These are phyloP conservation scores for Gryllus bimaculatus DNA, from an alignment of 1,140 invertebrate genomes.

Conservation along the genomic window DNA sequence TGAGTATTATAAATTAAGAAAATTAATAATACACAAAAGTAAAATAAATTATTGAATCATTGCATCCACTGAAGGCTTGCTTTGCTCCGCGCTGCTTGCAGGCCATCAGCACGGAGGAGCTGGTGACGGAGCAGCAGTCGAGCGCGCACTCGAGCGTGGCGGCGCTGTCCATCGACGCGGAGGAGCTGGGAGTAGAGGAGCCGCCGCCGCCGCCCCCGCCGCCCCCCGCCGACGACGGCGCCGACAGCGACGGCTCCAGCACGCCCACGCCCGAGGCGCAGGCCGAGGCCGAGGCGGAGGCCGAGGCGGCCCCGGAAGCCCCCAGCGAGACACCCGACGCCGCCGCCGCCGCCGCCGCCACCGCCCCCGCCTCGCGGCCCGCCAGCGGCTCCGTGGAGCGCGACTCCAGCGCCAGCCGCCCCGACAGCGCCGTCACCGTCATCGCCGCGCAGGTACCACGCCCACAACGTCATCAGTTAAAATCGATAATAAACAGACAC, in stretches of 20 bases:
- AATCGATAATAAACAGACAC: too few relatives aligned
- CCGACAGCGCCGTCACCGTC: not conserved
- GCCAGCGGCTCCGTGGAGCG: not conserved
- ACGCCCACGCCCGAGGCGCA: not conserved
- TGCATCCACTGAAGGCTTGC: too few relatives aligned
- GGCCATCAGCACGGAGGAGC: conserved; percentile 4
- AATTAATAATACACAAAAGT: too few relatives aligned
- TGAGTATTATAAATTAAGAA: too few relatives aligned
- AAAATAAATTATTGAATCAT: too few relatives aligned
- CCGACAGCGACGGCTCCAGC: not conserved
- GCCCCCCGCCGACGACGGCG: not conserved
- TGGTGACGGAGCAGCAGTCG: not conserved
- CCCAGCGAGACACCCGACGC: not conserved
- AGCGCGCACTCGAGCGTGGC: not conserved
- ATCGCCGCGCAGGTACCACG: not conserved
- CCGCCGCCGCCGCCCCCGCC: too few relatives aligned
- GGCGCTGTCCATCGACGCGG: not conserved
- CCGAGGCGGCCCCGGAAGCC: too few relatives aligned
- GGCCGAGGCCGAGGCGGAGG: too few relatives aligned
- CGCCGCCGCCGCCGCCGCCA: too few relatives aligned
- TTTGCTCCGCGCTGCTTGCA: not conserved
- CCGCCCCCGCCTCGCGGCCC: too few relatives aligned
- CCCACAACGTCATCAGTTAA: too few relatives aligned
- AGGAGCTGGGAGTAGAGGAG: not conserved
- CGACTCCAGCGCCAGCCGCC: not conserved